Base-by-base conservation (phyloP, 2,113 vertebrate species). In the Ictidomys tridecemlineatus region DNA sequence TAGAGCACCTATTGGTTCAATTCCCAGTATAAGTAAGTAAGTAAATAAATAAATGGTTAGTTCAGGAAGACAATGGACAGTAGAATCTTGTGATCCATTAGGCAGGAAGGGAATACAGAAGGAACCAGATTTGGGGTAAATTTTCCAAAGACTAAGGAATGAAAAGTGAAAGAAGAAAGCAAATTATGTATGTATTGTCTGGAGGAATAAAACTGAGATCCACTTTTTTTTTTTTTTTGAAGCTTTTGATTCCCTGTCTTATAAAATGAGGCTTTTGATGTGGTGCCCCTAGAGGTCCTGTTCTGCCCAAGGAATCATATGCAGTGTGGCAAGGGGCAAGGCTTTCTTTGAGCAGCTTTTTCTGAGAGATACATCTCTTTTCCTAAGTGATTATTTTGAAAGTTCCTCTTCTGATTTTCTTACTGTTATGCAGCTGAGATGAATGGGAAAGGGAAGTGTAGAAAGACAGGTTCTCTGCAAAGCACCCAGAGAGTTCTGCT, bases 301-400 rank as follows among this genome's bases (percentile, higher is more conserved):
- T 34, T 34, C 88, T n/a, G 14, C 39, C 69, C 14, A 5, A 30
- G 76, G 16, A 73, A 70, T 73, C 26, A 1, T 4, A 8, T 5
- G 0, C 5, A 0, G 1, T 18, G 1, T 34, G 28, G 1, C 0
- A 2, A 89, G 48, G 65, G 30, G 48, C 37, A 39, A 30, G 30
- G 1, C 45, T 61, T 58, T 67, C 53, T 84, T 51, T 24, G 18
- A 17, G 51, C 17, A 39, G 30, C 61, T 82, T 82, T 73, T 51
- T 69, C 92, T 37, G 34, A 76, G 61, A 86, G 24, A 74, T 12
- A 32, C 1, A 18, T 63, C 89, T 87, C 89, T 89, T 85, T 85
- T 61, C 70, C 77, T 63, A 56, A 34, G 22, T 34, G 56, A 58
- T 83, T 65, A 18, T 84, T 86, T 86, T 92, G 56, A 51, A 6